These are phyloP conservation scores for Megathymus violae DNA, from an alignment of 1,140 invertebrate species.

Conservation along the genomic window DNA sequence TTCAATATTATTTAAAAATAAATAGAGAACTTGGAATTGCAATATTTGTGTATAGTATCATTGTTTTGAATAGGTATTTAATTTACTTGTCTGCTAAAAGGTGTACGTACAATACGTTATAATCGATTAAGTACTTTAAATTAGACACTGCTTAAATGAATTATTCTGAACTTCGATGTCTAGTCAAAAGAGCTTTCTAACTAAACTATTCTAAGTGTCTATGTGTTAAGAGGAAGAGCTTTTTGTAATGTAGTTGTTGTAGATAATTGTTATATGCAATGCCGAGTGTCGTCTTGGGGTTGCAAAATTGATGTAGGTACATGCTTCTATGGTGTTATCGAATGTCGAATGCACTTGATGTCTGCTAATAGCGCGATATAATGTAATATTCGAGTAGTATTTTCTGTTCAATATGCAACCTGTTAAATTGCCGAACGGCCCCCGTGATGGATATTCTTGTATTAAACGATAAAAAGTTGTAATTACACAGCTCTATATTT, in stretches of 20 bases:
- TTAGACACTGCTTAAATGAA: conserved; percentile 20
- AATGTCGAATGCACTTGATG: conserved; percentile 33
- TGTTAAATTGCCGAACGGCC: too few relatives aligned
- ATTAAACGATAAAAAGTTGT: too few relatives aligned
- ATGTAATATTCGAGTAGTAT: neutral
- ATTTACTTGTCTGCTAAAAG: neutral
- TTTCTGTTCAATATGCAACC: neutral
- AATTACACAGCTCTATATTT: too few relatives aligned
- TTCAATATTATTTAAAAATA: neutral
- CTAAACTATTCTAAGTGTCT: conserved; percentile 62
- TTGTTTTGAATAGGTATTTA: neutral
- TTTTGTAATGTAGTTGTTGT: conserved; percentile 76
- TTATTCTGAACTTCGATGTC: conserved; percentile 41
- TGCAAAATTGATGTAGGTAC: conserved; percentile 40
- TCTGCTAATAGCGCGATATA: neutral
- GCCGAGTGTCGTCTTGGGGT: conserved; percentile 44
- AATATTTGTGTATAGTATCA: neutral
- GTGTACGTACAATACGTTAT: neutral
- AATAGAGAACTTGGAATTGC: neutral
- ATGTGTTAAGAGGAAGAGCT: conserved; percentile 75
- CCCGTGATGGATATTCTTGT: too few relatives aligned
- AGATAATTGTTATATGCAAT: conserved; percentile 55
- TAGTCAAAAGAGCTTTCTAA: conserved; percentile 75
- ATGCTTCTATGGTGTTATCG: conserved; percentile 42
- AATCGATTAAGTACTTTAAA: neutral